Conservation (phyloP, 2,888 invertebrate genomes). For the Hipparchia semele region DNA sequence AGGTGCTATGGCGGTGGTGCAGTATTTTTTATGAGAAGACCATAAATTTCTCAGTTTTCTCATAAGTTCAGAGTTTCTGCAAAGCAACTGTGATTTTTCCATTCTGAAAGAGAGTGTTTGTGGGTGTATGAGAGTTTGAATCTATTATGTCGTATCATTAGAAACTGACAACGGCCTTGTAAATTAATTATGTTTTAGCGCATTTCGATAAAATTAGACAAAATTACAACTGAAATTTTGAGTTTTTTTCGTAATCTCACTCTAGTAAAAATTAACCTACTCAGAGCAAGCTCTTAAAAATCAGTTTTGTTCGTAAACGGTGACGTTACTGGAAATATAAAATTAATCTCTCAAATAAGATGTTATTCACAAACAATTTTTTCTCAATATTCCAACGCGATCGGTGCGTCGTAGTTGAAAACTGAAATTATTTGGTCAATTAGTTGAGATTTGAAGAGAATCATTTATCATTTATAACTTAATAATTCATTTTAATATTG, state of each 20-base stretch:
- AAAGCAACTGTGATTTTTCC: conserved; percentile 83
- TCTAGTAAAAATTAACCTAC: no score
- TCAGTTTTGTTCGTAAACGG: background rate
- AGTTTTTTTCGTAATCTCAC: no score
- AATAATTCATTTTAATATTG: no score
- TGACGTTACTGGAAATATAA: background rate
- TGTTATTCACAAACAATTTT: no score
- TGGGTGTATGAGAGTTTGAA: conserved; percentile 35
- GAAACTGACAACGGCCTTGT: conserved; percentile 14
- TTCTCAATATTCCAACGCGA: no score
- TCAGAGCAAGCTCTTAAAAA: no score
- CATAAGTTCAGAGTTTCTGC: conserved; percentile 84
- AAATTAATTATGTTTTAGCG: background rate
- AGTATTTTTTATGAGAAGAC: conserved; percentile 84
- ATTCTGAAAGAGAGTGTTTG: conserved; percentile 79
- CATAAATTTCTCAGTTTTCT: conserved; percentile 84
- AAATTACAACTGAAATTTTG: background rate
- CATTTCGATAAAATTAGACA: background rate
- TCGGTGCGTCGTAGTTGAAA: no score
- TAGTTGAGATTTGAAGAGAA: no score
- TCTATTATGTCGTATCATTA: conserved; percentile 19
- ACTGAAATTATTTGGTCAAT: no score
- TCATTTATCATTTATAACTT: no score
- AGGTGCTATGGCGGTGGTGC: conserved; percentile 69
- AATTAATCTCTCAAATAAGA: background rate